Evolutionary conservation across 2,797 vertebrate species (phyloP).

Genomic region (Hippopotamyrus pictus): DNA sequence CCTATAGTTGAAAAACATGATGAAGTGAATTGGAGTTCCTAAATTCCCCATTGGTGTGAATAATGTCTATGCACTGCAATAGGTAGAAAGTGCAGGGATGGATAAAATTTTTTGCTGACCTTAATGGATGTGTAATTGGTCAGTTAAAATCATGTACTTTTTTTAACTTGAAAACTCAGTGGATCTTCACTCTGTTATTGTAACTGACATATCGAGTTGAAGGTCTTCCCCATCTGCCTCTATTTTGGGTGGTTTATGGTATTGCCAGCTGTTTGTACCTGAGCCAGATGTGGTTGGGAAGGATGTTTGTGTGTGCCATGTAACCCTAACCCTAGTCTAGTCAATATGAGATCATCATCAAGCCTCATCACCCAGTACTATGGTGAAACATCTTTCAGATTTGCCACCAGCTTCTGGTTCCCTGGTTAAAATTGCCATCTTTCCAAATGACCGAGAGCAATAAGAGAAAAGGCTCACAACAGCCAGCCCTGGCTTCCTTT

Average conservation of each 20-base stretch:
- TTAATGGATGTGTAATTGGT: not conserved
- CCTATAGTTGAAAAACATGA: not conserved
- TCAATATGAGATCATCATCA: not conserved
- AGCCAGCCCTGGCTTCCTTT: not conserved
- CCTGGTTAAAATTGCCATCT: not conserved
- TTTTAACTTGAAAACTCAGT: not conserved
- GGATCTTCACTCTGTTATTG: not conserved
- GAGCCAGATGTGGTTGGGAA: slow-evolving; percentile 27
- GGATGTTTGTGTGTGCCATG: not conserved
- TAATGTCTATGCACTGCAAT: not conserved
- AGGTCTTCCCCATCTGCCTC: not conserved
- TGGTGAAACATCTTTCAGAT: not conserved
- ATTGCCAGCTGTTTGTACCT: slow-evolving; percentile 32
- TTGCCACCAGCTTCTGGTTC: not conserved
- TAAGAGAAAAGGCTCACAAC: not conserved
- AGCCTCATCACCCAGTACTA: not conserved
- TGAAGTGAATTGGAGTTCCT: not conserved
- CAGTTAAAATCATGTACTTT: not conserved
- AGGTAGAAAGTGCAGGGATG: not conserved
- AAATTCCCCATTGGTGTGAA: not conserved
- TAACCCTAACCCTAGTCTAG: not conserved
- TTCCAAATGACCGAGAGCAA: not conserved
- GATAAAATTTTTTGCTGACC: not conserved
- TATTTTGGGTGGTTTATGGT: slow-evolving; percentile 23
- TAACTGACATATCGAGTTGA: not conserved